Conservation (phyloP, 1,140 invertebrate species). For the Aphelinus atriplicis region DNA sequence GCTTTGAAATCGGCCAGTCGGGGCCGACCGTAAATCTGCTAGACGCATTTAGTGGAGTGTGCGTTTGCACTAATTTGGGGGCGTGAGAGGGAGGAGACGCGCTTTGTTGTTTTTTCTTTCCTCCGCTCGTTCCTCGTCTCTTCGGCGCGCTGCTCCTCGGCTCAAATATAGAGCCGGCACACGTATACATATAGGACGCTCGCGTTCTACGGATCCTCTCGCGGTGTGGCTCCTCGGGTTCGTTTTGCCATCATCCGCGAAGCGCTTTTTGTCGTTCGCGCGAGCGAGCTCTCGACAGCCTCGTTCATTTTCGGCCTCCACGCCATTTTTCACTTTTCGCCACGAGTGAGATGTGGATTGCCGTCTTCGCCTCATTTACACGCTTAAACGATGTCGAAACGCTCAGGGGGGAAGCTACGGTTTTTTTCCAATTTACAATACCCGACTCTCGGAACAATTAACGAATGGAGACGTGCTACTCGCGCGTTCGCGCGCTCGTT, state of each 20-base stretch:
- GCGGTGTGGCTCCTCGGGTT: not conserved
- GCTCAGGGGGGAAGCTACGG: no score
- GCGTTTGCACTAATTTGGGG: conserved; percentile 61
- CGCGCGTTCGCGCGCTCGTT: no score
- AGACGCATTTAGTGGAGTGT: conserved; percentile 54
- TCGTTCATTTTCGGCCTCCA: conserved; percentile 3
- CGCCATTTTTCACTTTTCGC: conserved; percentile 33
- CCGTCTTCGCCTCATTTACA: conserved; percentile 14
- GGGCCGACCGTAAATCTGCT: conserved; percentile 58
- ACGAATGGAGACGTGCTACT: no score
- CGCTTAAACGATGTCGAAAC: conserved; percentile 22
- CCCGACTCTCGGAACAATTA: no score
- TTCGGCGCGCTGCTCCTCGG: conserved; percentile 56
- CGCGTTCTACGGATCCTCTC: conserved; percentile 4
- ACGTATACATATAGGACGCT: not conserved
- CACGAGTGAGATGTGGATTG: not conserved
- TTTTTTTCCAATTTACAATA: not conserved
- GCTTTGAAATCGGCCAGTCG: no score
- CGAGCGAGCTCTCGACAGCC: conserved; percentile 1
- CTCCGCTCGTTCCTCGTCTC: conserved; percentile 49
- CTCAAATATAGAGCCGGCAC: not conserved
- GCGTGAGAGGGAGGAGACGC: conserved; percentile 48
- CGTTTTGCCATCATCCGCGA: not conserved
- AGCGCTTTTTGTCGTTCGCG: not conserved
- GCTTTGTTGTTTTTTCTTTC: not conserved